Evolutionary conservation across 2,888 invertebrate genomes (phyloP), one percentile per base, ranked within the genome.

Genomic region (Hydriomena furcata): DNA sequence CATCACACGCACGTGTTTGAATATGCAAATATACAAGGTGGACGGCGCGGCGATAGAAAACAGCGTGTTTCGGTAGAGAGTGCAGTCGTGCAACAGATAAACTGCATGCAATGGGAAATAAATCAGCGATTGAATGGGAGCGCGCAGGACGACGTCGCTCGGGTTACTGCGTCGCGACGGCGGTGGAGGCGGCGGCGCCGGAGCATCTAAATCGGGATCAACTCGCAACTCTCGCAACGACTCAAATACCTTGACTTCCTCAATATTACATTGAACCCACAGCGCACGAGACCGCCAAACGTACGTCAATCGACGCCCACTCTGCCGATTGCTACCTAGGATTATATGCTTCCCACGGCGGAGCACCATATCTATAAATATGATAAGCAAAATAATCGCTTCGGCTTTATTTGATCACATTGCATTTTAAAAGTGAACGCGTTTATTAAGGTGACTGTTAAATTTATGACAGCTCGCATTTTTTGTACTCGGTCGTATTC

Each of bases 201-300:
- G 87, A 80, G 81, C 84, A 87, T 84, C 90, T 90, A 90, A 89
- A 87, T 90, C 88, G 88, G 90, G 90, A 90, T 82, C 84, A 84
- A 82, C 85, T 87, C 82, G 79, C 85, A 79, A 86, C 79, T 87
- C 89, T 85, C 88, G 81, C 83, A 75, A 80, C 88, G 85, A 83
- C 87, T 89, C 87, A 89, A 89, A 90, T 90, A 90, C 90, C 89
- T 89, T 89, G 89, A 89, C 89, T 90, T 90, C 90, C 90, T 90
- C 88, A 88, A 90, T 88, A 90, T 88, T 88, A 90, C 90, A 88
- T 89, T 89, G 90, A 90, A 90, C 90, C 86, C 90, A 71, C 73
- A 66, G 76, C 77, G 67, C 82, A 82, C 78, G 75, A 86, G 82
- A 83, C 80, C 79, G 82, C 83, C 74, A 82, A 85, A 81, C 81